These are phyloP conservation scores for Corythoichthys intestinalis DNA, from an alignment of 2,113 vertebrate species.

Conservation along the genomic window DNA sequence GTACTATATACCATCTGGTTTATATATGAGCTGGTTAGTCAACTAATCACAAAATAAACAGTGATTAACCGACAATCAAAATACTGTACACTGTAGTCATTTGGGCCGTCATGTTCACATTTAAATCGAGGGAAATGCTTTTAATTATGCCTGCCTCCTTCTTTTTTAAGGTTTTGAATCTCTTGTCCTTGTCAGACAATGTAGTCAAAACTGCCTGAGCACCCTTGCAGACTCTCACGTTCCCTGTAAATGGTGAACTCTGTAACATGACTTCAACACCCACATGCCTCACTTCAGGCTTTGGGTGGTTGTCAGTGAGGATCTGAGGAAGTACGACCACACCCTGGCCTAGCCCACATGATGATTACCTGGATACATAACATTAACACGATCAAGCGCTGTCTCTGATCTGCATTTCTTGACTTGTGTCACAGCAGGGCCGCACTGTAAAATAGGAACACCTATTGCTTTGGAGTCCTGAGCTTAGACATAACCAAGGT, in stretches of 20 bases:
- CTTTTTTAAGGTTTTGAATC: too few species aligned
- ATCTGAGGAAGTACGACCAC: conserved; percentile 3
- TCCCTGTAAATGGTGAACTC: conserved; percentile 7
- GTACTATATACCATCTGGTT: too few species aligned
- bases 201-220: conserved; percentile 3
- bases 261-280: background rate
- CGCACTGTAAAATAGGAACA: background rate
- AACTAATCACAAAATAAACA: too few species aligned
- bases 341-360: conserved; percentile 47
- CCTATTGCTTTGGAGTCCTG: background rate
- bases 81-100: too few species aligned
- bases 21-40: too few species aligned
- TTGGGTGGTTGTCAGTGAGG: background rate
- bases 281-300: conserved; percentile 30
- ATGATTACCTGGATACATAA: conserved; percentile 53
- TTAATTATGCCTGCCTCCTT: too few species aligned
- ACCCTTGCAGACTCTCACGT: conserved; percentile 13
- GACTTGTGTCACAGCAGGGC: background rate
- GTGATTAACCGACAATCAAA: too few species aligned
- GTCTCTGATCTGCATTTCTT: conserved; percentile 13
- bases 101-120: too few species aligned
- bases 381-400: conserved; percentile 3
- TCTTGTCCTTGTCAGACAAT: background rate
- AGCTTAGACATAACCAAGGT: conserved; percentile 45
- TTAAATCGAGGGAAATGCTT: too few species aligned